Conservation (phyloP, 1,140 invertebrate genomes). For the Agraylea sexmaculata region DNA sequence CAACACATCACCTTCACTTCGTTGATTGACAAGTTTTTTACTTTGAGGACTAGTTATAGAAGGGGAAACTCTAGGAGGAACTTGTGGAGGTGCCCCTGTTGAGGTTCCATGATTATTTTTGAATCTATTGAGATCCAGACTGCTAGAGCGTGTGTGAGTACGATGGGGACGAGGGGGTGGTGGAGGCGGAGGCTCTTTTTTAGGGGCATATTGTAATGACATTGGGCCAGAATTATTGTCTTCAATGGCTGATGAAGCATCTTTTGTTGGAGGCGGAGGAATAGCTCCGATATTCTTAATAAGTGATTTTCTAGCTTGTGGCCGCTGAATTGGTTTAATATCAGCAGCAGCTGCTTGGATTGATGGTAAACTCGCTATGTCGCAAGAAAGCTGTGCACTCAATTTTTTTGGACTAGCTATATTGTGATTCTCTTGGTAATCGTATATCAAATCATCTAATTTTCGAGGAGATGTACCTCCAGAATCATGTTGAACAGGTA, state of each 20-base stretch:
- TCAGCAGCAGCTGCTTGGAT: constrained; percentile 26
- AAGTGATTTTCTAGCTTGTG: constrained; percentile 57
- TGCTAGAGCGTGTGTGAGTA: constrained; percentile 77
- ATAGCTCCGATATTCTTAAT: constrained; percentile 51
- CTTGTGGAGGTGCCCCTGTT: constrained; percentile 60
- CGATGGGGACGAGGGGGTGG: constrained; percentile 67
- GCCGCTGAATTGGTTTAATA: constrained; percentile 51
- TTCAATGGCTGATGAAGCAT: constrained; percentile 22
- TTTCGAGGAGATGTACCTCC: constrained; percentile 33
- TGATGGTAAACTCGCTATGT: constrained; percentile 20
- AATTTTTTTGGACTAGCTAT: constrained; percentile 41
- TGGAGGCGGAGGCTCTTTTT: constrained; percentile 47
- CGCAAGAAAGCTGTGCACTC: constrained; percentile 26
- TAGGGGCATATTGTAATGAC: constrained; percentile 31
- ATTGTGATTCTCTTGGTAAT: constrained; percentile 36
- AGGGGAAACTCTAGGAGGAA: constrained; percentile 67
- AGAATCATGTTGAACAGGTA: constrained; percentile 36
- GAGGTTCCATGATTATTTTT: constrained; percentile 40
- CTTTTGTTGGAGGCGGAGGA: constrained; percentile 47
- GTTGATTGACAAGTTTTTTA: constrained; percentile 55
- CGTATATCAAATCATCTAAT: constrained; percentile 25
- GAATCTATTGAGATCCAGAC: constrained; percentile 74
- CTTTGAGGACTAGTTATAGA: constrained; percentile 46
- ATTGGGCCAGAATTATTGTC: constrained; percentile 27
- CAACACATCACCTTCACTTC: constrained; percentile 49